phyloP scores from a whole-genome alignment of 2,888 invertebrate species.

The Spodoptera littoralis region DNA sequence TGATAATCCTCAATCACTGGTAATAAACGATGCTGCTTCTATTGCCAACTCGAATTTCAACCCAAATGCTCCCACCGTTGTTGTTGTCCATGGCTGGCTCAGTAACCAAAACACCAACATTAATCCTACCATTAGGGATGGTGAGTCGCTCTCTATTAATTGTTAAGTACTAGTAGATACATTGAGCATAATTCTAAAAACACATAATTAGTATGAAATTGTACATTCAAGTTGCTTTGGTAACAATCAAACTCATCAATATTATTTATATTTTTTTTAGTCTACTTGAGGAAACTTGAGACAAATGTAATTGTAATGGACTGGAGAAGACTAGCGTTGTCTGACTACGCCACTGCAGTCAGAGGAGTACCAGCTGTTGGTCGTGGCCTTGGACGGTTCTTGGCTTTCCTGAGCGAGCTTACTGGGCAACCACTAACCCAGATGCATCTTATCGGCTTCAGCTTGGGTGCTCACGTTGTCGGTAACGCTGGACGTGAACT shows the following conservation, averaged over 20 bases:
- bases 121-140: conserved; percentile 66
- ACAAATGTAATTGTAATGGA: conserved; percentile 59
- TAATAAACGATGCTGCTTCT: conserved; percentile 63
- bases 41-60: conserved; percentile 71
- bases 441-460: conserved; percentile 78
- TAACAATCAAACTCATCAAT: too few relatives aligned
- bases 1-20: conserved; percentile 55
- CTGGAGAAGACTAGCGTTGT: conserved; percentile 73
- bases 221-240: too few relatives aligned
- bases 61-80: conserved; percentile 60
- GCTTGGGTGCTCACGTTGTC: conserved; percentile 61
- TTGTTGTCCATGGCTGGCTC: conserved; percentile 75
- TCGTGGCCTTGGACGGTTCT: conserved; percentile 69
- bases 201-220: too few relatives aligned
- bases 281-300: too few relatives aligned
- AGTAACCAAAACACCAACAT: conserved; percentile 62
- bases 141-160: conserved; percentile 49
- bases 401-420: conserved; percentile 63
- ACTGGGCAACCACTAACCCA: conserved; percentile 61
- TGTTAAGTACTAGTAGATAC: background rate
- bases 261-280: too few relatives aligned
- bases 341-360: conserved; percentile 72
- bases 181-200: too few relatives aligned
- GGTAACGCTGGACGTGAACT: conserved; percentile 66
- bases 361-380: conserved; percentile 74